These are phyloP conservation scores for Parazoanthus darwini DNA, from an alignment of 92 coral and sea anemone species.

Conservation along the genomic window DNA sequence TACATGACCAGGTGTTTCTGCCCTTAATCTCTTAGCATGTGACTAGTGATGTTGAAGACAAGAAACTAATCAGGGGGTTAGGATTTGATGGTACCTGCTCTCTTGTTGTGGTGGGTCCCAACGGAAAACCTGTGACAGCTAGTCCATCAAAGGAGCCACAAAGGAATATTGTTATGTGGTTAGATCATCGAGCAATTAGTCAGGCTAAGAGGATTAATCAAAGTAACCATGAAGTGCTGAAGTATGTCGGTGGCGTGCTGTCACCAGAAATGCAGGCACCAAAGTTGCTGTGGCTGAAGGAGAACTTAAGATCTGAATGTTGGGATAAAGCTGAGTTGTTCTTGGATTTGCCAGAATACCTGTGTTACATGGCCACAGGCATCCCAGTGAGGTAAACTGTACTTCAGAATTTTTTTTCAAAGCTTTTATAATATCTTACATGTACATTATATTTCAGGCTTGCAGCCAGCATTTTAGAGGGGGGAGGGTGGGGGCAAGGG, in stretches of 20 bases:
- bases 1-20: neutral
- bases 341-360: slow-evolving; percentile 90
- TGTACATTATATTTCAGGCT: too few species aligned
- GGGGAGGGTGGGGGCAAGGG: too few species aligned
- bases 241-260: slow-evolving; percentile 84
- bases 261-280: slow-evolving; percentile 99
- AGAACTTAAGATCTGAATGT: slow-evolving; percentile 59
- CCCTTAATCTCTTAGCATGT: slow-evolving; percentile 32
- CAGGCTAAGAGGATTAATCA: slow-evolving; percentile 78
- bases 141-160: slow-evolving; percentile 64
- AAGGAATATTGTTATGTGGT: slow-evolving; percentile 88
- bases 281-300: slow-evolving; percentile 88
- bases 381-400: slow-evolving; percentile 61
- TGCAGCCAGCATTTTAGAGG: too few species aligned
- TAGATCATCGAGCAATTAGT: slow-evolving; percentile 87
- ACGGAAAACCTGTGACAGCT: slow-evolving; percentile 68
- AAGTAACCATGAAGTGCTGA: slow-evolving; percentile 75
- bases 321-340: slow-evolving; percentile 73
- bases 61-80: slow-evolving; percentile 67
- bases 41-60: slow-evolving; percentile 47
- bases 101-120: slow-evolving; percentile 71
- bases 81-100: slow-evolving; percentile 99
- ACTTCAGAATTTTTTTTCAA: too few species aligned
- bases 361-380: slow-evolving; percentile 82
- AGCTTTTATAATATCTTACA: too few species aligned